A percentile compares a stretch with the other conserved stretches of the same genome.
phyloP scores from a whole-genome alignment of 2,113 vertebrate species.

The Ellobius talpinus region DNA sequence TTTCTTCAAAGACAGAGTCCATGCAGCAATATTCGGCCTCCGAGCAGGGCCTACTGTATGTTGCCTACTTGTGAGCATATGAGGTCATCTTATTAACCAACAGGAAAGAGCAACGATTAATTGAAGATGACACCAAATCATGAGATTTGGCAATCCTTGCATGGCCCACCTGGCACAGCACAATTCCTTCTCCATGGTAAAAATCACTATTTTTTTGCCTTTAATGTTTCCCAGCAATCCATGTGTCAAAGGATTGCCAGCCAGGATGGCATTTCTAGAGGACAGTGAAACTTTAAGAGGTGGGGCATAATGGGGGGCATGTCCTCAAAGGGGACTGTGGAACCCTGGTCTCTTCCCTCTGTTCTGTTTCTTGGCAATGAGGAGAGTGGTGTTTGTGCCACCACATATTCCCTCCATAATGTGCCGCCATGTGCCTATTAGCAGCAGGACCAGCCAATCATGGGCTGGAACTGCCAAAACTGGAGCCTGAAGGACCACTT shows the following conservation, averaged over 20 bases:
- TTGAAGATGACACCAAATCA: not conserved
- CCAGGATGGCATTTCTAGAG: not conserved
- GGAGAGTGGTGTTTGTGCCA: not conserved
- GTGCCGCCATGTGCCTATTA: not conserved
- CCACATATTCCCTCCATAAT: not conserved
- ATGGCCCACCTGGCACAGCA: not conserved
- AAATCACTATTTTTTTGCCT: not conserved
- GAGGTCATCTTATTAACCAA: not conserved
- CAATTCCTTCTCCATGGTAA: not conserved
- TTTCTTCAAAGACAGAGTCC: not conserved
- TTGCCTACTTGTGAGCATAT: no score
- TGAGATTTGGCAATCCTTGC: not conserved
- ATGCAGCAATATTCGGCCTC: not conserved
- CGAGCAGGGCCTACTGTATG: not conserved
- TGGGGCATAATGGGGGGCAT: no score
- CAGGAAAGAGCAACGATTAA: not conserved
- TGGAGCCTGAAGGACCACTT: not conserved
- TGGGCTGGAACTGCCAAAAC: not conserved
- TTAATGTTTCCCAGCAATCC: not conserved
- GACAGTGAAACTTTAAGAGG: no score
- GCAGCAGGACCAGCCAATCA: not conserved
- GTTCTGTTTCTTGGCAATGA: not conserved
- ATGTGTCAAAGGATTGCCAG: not conserved
- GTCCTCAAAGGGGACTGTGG: not conserved
- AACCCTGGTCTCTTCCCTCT: not conserved